Evolutionary conservation across 2,797 vertebrate genomes (phyloP), one percentile per base, ranked within the genome.

Genomic region (Manis javanica): DNA sequence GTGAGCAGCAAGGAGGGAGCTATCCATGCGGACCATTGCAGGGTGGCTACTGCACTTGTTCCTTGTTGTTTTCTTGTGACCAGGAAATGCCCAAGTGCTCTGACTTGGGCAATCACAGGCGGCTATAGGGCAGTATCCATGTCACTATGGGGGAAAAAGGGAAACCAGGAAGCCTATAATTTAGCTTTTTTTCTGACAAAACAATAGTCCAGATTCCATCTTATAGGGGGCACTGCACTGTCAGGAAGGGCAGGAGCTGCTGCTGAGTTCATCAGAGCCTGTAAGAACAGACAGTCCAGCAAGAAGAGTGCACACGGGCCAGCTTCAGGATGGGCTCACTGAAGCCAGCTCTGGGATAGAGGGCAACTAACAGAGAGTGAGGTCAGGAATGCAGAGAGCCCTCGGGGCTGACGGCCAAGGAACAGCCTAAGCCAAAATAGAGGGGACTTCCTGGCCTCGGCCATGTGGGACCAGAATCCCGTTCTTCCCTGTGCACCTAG

Each of bases 151-250:
- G 55, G n/a, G 61, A 89, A 63, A 66, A 7, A 21, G 26, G 68
- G 29, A 81, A 18, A 57, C 39, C 57, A 23, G 68, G 15, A 29
- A 64, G 4, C 16, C 55, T 93, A 5, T 2, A 68, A 42, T 71
- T 71, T 6, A 21, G 21, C 46, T 29, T 94, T 93, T 87, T 72
- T 46, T 61, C 91, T 84, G 64, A 93, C 42, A 46, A 88, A 68
- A 61, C 46, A 13, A 18, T 72, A 59, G 31, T 81, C 37, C 49
- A 68, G 15, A 24, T 55, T 53, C 39, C 49, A 23, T 55, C 21
- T 71, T 71, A 13, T 5, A 51, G 42, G 37, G 8, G 31, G 15
- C 29, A 29, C 31, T 49, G 34, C 9, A 16, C 16, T 53, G 2
- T 37, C 21, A 46, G 5, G n/a, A 88, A 46, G 19, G 26, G 12